Base-by-base conservation (phyloP, 2,113 vertebrate genomes). In the Manacus vitellinus region DNA sequence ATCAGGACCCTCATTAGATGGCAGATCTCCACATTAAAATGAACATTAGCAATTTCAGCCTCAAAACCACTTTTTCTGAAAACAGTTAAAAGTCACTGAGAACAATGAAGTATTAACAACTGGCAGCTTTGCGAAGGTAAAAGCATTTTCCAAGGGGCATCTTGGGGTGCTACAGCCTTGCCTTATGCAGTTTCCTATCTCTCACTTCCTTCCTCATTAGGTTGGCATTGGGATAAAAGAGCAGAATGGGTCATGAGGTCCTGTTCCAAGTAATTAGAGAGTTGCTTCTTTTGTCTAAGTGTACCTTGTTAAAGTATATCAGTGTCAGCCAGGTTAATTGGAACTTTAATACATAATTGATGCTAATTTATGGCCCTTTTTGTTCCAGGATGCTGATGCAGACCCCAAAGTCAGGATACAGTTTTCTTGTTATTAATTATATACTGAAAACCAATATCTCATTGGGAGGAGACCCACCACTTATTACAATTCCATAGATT, bases 281-380 rank as follows among this genome's bases (percentile, higher is more conserved):
- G 98, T 98, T 97, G 95, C 96, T 98, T 98, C 98, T 98, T 98
- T 98, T 98, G 98, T 98, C 98, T 98, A 98, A 98, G 97, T 96
- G 97, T 98, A 97, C 97, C 98, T 98, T 98, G 98, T 98, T 98
- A 98, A 97, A 98, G 98, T 98, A 98, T 98, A 98, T 98, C 98
- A 97, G 98, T 98, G 98, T 98, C 98, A 98, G 98, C 97, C 96
- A 97, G 98, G 98, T 98, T 98, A 98, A 98, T 98, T 98, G 98
- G 98, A 98, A 98, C 98, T 98, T 98, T 98, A 98, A 99, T 99
- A 96, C 97, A 99, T 99, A 98, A 98, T 99, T 98, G 97, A 99
- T 98, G 98, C 95, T 98, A 98, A 98, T 98, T 98, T 98, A 98
- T 98, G 98, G 98, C 96, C 87, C 92, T 98, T 98, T 98, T 98